Conservation (phyloP, 2,797 vertebrate genomes). For the Apogon hyalosoma region DNA sequence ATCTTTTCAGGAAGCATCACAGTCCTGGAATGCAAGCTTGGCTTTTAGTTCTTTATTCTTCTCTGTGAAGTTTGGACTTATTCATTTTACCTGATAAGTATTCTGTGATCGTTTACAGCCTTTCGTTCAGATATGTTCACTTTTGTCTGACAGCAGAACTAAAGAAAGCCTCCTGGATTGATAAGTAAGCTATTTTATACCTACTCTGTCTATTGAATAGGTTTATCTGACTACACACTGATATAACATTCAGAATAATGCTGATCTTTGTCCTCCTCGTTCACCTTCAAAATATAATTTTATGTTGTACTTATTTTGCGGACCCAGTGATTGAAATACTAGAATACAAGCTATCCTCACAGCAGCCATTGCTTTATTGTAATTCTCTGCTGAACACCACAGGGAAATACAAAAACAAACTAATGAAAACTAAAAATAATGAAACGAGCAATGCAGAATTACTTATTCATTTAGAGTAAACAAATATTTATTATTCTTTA, state of each 20-base stretch:
- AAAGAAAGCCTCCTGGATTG: constrained; percentile 29
- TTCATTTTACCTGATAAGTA: constrained; percentile 29
- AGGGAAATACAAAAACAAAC: constrained; percentile 4
- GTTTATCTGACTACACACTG: constrained; percentile 29
- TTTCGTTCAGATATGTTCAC: constrained; percentile 21
- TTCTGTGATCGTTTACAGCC: constrained; percentile 28
- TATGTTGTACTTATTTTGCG: constrained; percentile 23
- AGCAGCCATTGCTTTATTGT: not conserved
- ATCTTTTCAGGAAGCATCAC: constrained; percentile 1
- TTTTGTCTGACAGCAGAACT: constrained; percentile 36
- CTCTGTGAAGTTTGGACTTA: constrained; percentile 33
- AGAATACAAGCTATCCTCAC: not conserved
- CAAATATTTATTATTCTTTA: constrained; percentile 41
- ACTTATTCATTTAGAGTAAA: not conserved
- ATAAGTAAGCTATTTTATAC: constrained; percentile 46
- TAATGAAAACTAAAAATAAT: not conserved
- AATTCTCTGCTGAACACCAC: constrained; percentile 20
- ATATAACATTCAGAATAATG: constrained; percentile 16
- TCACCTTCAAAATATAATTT: constrained; percentile 16
- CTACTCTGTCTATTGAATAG: constrained; percentile 28
- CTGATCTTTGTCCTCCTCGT: constrained; percentile 24
- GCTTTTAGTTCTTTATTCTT: not conserved
- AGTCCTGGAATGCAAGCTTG: not conserved
- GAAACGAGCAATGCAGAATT: not conserved
- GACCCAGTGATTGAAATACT: constrained; percentile 3